Evolutionary conservation across 1,140 invertebrate genomes (phyloP).

Genomic region (Papilio glaucus): DNA sequence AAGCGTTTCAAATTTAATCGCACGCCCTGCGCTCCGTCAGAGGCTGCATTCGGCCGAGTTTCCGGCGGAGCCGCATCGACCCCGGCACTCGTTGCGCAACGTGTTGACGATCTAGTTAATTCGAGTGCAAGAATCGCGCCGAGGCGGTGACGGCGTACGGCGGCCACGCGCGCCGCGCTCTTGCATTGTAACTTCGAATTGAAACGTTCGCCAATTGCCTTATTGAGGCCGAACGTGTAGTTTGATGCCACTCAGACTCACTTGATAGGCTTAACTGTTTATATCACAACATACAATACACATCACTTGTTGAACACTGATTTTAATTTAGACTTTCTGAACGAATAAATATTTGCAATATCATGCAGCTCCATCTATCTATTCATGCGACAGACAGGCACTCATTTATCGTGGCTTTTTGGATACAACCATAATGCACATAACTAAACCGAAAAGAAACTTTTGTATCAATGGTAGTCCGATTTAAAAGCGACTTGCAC

Average conservation of each 20-base stretch:
- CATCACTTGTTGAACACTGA: background rate
- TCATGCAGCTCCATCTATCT: no score
- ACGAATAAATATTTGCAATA: no score
- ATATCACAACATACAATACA: slow-evolving; percentile 8
- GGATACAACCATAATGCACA: no score
- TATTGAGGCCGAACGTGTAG: slow-evolving; percentile 49
- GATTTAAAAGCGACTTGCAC: no score
- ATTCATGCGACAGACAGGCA: no score
- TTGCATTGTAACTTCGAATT: slow-evolving; percentile 43
- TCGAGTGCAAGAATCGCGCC: slow-evolving; percentile 15
- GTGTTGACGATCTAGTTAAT: slow-evolving; percentile 45
- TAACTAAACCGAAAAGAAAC: no score
- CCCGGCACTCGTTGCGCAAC: slow-evolving; percentile 65
- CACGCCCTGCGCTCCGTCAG: slow-evolving; percentile 66
- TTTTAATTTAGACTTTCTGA: background rate
- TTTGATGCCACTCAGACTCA: slow-evolving; percentile 39
- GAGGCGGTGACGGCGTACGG: background rate
- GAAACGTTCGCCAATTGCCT: slow-evolving; percentile 43
- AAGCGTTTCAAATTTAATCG: slow-evolving; percentile 76
- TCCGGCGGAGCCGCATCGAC: slow-evolving; percentile 46
- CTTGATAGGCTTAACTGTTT: slow-evolving; percentile 18
- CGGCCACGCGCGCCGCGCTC: slow-evolving; percentile 3
- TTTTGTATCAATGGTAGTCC: no score
- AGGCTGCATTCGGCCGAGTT: slow-evolving; percentile 57
- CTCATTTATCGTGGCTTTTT: no score